Conservation (phyloP, 2,888 invertebrate genomes). For the Seira sanloemensis region DNA sequence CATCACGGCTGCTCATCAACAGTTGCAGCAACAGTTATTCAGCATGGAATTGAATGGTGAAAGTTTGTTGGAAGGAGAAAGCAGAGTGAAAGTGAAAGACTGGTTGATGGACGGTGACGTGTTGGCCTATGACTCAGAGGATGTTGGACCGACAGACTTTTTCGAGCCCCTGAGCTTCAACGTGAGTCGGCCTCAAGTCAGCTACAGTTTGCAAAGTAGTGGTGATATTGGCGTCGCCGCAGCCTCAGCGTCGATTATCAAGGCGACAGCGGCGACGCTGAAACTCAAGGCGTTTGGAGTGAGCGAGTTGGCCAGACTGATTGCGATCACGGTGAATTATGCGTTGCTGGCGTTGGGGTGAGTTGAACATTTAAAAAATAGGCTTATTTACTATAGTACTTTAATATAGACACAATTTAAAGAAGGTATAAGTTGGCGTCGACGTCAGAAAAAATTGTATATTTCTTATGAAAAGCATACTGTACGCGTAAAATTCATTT, state of each 20-base stretch:
- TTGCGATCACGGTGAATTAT: constrained; percentile 71
- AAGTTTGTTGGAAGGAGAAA: background rate
- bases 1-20: background rate
- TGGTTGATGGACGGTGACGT: background rate
- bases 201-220: background rate
- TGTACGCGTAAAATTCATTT: too few species aligned
- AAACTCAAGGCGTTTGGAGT: constrained; percentile 36
- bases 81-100: background rate
- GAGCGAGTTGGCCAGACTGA: constrained; percentile 63
- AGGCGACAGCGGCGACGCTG: constrained; percentile 23
- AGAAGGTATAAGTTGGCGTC: too few species aligned
- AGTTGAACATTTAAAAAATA: too few species aligned
- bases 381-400: too few species aligned
- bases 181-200: too few species aligned
- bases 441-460: too few species aligned
- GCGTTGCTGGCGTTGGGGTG: constrained; percentile 70
- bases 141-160: too few species aligned
- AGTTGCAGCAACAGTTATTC: background rate
- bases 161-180: background rate
- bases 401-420: too few species aligned
- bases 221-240: constrained; percentile 13
- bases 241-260: constrained; percentile 33
- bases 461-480: too few species aligned
- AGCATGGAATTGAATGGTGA: background rate
- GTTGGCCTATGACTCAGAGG: background rate